A percentile compares a stretch with the other conserved stretches of the same genome.
Conservation (phyloP, 2,888 invertebrate species). For the Leptura quadrifasciata region DNA sequence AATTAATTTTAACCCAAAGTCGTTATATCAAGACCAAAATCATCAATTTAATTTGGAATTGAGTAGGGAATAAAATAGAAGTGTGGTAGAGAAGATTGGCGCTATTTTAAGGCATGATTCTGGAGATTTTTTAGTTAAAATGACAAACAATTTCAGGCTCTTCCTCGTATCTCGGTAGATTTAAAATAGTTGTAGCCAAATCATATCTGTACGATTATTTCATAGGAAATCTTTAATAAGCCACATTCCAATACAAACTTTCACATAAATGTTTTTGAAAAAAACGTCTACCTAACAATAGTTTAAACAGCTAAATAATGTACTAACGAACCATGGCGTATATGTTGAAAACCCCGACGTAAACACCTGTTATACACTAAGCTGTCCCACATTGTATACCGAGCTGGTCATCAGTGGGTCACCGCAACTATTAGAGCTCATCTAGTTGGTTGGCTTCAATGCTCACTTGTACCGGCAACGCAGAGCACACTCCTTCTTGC, state of each 20-base stretch:
- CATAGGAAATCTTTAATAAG: background rate
- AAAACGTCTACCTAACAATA: background rate
- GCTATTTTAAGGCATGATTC: too few relatives aligned
- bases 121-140: too few relatives aligned
- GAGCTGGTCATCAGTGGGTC: conserved; percentile 69
- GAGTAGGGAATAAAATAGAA: too few relatives aligned
- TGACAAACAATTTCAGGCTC: too few relatives aligned
- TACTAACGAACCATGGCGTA: conserved; percentile 9
- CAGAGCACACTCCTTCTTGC: conserved; percentile 49
- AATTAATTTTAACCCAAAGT: too few relatives aligned
- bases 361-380: conserved; percentile 54
- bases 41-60: too few relatives aligned
- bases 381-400: conserved; percentile 60
- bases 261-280: conserved; percentile 19
- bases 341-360: conserved; percentile 19
- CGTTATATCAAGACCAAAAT: too few relatives aligned
- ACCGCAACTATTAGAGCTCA: conserved; percentile 72
- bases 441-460: conserved; percentile 59
- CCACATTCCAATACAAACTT: conserved; percentile 9
- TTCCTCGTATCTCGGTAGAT: too few relatives aligned
- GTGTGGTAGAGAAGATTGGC: too few relatives aligned
- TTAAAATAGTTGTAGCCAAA: too few relatives aligned
- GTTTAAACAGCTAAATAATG: background rate
- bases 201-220: background rate
- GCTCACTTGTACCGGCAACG: conserved; percentile 50